Evolutionary conservation across 2,797 vertebrate genomes (phyloP).

Genomic region (Chromis chromis): DNA sequence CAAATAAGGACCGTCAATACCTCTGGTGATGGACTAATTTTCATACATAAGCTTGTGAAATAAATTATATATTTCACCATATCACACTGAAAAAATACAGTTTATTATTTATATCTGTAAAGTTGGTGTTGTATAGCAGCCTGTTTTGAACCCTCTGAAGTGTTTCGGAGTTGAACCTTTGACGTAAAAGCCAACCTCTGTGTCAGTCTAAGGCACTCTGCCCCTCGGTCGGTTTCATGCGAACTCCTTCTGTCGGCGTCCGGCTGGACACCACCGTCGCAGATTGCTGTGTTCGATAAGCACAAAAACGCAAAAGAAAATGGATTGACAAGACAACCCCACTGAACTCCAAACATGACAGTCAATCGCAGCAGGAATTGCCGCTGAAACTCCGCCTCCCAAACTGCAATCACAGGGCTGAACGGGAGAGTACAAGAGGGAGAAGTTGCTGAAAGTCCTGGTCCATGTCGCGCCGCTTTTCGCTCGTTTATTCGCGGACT

Average conservation of each 20-base stretch:
- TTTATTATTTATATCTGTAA: constrained; percentile 54
- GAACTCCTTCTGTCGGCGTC: constrained; percentile 36
- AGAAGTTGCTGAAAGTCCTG: constrained; percentile 29
- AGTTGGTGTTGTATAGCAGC: constrained; percentile 76
- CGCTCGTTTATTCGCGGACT: constrained; percentile 21
- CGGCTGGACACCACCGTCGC: constrained; percentile 37
- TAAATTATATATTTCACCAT: constrained; percentile 59
- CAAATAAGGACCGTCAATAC: constrained; percentile 21
- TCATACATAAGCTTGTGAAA: constrained; percentile 54
- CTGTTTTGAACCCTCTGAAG: constrained; percentile 49
- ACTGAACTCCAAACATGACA: constrained; percentile 27
- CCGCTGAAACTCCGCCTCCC: constrained; percentile 22
- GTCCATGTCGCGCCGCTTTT: constrained; percentile 23
- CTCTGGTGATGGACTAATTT: constrained; percentile 36
- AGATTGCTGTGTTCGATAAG: constrained; percentile 58
- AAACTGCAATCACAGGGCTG: constrained; percentile 39
- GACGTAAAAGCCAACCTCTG: constrained; percentile 56
- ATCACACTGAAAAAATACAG: constrained; percentile 62
- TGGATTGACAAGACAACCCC: constrained; percentile 34
- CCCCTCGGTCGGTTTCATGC: constrained; percentile 56
- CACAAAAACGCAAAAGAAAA: constrained; percentile 58
- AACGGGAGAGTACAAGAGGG: constrained; percentile 4
- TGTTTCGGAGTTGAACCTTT: constrained; percentile 46
- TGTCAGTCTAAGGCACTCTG: constrained; percentile 85
- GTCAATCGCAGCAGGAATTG: constrained; percentile 26